Conservation (phyloP, 1,140 invertebrate species). For the Luehdorfia chinensis region DNA sequence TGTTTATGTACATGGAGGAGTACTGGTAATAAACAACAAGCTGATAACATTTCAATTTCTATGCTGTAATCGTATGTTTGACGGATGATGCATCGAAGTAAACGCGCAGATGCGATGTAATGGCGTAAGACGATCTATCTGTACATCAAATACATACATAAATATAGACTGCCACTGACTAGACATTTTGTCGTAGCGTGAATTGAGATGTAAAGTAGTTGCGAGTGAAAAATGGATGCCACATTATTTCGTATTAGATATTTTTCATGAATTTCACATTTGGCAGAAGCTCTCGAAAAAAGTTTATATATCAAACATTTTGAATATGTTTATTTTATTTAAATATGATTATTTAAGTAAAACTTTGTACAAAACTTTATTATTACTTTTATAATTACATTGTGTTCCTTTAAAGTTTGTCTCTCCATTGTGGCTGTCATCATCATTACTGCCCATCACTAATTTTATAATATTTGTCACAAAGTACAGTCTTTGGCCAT, state of each 20-base stretch:
- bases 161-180: not conserved
- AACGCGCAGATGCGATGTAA: constrained; percentile 11
- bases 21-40: constrained; percentile 12
- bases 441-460: too few relatives aligned
- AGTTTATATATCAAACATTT: too few relatives aligned
- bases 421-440: too few relatives aligned
- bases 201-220: not conserved
- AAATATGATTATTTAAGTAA: too few relatives aligned
- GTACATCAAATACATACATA: constrained; percentile 2
- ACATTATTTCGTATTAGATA: not conserved
- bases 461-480: too few relatives aligned
- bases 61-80: constrained; percentile 12
- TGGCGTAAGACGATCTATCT: constrained; percentile 13
- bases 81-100: constrained; percentile 6
- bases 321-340: too few relatives aligned
- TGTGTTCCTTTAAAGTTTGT: too few relatives aligned
- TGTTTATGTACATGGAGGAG: not conserved
- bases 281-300: too few relatives aligned
- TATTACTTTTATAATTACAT: too few relatives aligned
- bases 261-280: not conserved
- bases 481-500: too few relatives aligned
- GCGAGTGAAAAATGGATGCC: too few relatives aligned
- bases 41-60: constrained; percentile 17
- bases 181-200: not conserved
- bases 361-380: too few relatives aligned